Conservation (phyloP, 1,140 invertebrate genomes). For the Bilobella aurantiaca region DNA sequence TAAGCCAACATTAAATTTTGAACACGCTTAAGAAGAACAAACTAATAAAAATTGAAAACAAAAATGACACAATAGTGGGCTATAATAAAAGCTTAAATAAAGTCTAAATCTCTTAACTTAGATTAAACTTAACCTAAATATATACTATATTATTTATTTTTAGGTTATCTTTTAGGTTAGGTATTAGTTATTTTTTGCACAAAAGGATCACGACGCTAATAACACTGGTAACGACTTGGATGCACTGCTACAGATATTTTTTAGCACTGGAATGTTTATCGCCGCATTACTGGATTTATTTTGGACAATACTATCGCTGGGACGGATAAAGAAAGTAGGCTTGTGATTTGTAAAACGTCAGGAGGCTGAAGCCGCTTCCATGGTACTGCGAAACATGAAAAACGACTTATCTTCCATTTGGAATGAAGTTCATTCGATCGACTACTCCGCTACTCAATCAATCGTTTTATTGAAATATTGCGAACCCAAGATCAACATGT, state of each 20-base stretch:
- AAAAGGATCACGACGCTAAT: constrained; percentile 34
- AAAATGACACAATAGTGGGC: background rate
- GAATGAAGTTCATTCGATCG: constrained; percentile 53
- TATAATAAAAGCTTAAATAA: background rate
- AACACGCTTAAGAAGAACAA: too few species aligned
- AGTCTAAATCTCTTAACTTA: background rate
- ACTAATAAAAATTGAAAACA: too few species aligned
- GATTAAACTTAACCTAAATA: constrained; percentile 30
- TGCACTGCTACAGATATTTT: constrained; percentile 12
- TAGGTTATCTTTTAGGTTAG: constrained; percentile 41
- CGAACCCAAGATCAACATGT: too few species aligned
- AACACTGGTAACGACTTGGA: constrained; percentile 35
- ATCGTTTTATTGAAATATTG: constrained; percentile 3
- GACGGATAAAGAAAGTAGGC: constrained; percentile 31
- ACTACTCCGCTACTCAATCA: too few species aligned
- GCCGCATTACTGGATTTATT: constrained; percentile 44
- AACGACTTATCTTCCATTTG: constrained; percentile 64
- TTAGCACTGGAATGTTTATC: constrained; percentile 42
- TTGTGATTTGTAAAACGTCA: constrained; percentile 15
- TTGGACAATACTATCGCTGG: constrained; percentile 43
- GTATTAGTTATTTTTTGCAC: constrained; percentile 39
- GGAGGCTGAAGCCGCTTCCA: background rate
- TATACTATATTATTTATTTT: too few species aligned
- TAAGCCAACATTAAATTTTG: constrained; percentile 34
- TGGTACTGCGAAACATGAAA: constrained; percentile 38